Base-by-base conservation (phyloP, 1,140 invertebrate species). In the Centruroides vittatus region DNA sequence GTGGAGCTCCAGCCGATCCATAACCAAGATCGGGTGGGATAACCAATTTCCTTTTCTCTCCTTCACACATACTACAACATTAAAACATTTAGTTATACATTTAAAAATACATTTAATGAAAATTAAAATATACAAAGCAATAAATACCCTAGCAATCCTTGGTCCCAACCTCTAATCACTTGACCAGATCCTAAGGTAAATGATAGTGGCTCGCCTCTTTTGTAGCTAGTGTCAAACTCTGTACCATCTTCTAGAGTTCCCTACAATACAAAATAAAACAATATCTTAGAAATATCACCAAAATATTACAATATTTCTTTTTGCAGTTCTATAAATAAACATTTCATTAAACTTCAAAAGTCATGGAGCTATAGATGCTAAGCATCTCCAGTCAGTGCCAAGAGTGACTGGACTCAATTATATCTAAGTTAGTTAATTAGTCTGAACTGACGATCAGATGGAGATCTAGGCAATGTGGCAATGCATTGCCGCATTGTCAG, bases 101-200 rank as follows among this genome's bases (percentile, higher is more conserved):
- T 35, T 48, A 56, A 61, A 36, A 51, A 50, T 6, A 3, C 5
- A 41, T 41, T 41, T 41, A 41, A 6, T 41, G 5, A 41, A 41
- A 6, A 0, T 41, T 41, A 41, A 6, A 41, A 41, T 41, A 8
- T 6, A 6, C 3, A 62, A 41, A 57, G 65, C 50, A 60, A 68
- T 68, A 70, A 70, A 70, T 74, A 84, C 81, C 84, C 85, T 53
- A 90, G 77, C 6, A 92, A 76, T 23, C 89, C 88, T 76, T 89
- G 85, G 67, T 92, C 88, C 88, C 87, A 91, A 58, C 86, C 85
- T 73, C 84, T 84, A 60, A 88, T 88, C 8, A 92, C 88, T 76
- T 91, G 88, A 3, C 86, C 85, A 50, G 79, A 76, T 34, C 86
- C 86, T 47, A 91, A 73, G 8, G 83, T 88, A 67, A 91, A 89